Evolutionary conservation across 2,888 invertebrate genomes (phyloP), one percentile per base, ranked within the genome.

Genomic region (Bellardia bayeri): DNA sequence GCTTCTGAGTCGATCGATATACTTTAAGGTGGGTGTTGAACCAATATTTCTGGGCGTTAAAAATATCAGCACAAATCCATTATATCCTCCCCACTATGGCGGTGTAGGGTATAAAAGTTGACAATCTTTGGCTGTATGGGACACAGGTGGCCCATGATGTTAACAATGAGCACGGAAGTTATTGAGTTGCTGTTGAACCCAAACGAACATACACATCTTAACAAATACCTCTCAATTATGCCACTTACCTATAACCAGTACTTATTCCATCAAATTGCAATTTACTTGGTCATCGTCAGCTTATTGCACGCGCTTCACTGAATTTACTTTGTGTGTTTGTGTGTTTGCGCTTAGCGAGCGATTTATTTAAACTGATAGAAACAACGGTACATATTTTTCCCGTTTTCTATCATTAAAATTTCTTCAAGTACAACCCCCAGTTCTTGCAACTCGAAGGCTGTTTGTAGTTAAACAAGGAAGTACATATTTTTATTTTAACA

Each of bases 271-370:
- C 72, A 85, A 85, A 85, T 61, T 81, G 61, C 85, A 87, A 79
- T 85, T 87, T 82, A 87, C 79, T 79, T 82, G 85, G 85, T 85
- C 82, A 87, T 81, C 84, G 72, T 45, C 79, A 81, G 85, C 79
- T 64, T 71, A 76, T 76, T 81, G 75, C 80, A 81, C 75, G 81
- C 80, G 85, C 81, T 81, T 85, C 75, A 74, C 54, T 79, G 76
- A 61, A 51, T 74, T 45, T 78, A 23, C 13, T 11, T 75, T 64
- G 37, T 66, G 45, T 5, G 11, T 30, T 7, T 23, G 2, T 56
- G 14, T 54, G 45, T 72, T 72, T 81, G 40, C 45, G 33, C n/a
- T 63, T 42, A 54, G 58, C 80, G 37, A 85, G 72, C 87, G 84
- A 87, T 85, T 87, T 87, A 63, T 82, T 85, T 64, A 14, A 58